Evolutionary conservation across 2,113 vertebrate genomes (phyloP).

Genomic region (Pampusana beccarii): DNA sequence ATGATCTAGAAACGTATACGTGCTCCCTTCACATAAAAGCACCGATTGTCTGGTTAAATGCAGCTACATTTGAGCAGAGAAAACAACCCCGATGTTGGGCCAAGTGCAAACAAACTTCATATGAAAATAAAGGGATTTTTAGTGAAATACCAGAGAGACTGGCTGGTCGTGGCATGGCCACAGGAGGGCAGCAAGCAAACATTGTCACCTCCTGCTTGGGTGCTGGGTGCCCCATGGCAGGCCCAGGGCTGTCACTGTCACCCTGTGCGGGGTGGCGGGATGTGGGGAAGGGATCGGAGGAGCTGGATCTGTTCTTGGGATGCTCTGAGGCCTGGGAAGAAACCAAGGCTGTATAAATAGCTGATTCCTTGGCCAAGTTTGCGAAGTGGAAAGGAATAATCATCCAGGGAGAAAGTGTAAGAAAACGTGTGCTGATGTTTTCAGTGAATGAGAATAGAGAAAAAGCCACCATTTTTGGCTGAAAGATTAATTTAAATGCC

Average conservation of each 20-base stretch:
- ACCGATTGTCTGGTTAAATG: background rate
- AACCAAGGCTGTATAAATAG: background rate
- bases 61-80: background rate
- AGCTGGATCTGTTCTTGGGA: background rate
- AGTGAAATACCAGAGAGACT: accelerated
- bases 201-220: background rate
- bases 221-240: background rate
- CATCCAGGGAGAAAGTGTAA: background rate
- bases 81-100: background rate
- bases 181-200: slow-evolving; percentile 44
- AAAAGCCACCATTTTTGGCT: background rate
- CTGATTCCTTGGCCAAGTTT: background rate
- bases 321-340: background rate
- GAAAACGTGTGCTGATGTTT: background rate
- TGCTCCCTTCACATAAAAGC: background rate
- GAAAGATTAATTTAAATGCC: background rate
- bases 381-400: background rate
- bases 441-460: background rate
- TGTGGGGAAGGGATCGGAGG: background rate
- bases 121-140: background rate
- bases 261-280: no score
- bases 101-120: accelerated
- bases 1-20: background rate
- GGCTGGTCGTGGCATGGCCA: background rate
- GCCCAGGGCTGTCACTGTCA: no score